Conservation (phyloP, 2,797 vertebrate species). For the Remorina albescens region DNA sequence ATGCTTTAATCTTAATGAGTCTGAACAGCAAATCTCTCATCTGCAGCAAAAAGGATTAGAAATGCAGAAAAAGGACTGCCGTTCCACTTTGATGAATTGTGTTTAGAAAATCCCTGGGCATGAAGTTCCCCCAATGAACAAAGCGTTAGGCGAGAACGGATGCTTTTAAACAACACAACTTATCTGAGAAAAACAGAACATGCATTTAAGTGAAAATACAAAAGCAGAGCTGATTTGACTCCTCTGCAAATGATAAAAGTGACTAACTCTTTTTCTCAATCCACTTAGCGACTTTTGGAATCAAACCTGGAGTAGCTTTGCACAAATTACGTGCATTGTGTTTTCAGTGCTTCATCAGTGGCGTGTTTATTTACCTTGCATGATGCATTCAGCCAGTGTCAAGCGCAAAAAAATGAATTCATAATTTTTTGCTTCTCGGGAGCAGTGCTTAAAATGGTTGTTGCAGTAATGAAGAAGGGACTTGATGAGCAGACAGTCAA, state of each 20-base stretch:
- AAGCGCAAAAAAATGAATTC: conserved; percentile 81
- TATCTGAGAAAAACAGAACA: conserved; percentile 89
- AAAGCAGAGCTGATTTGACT: conserved; percentile 85
- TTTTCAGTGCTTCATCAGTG: conserved; percentile 79
- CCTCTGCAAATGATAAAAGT: conserved; percentile 85
- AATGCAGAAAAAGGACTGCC: conserved; percentile 81
- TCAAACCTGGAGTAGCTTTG: conserved; percentile 85
- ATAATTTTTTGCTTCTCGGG: conserved; percentile 74
- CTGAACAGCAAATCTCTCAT: conserved; percentile 90
- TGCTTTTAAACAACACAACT: conserved; percentile 89
- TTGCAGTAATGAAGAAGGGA: conserved; percentile 75
- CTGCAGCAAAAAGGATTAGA: conserved; percentile 89
- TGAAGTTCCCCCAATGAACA: conserved; percentile 86
- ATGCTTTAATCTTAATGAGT: conserved; percentile 90
- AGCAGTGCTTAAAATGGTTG: conserved; percentile 70
- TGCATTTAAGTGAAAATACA: conserved; percentile 86
- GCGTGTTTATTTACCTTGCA: conserved; percentile 80
- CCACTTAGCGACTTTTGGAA: conserved; percentile 85
- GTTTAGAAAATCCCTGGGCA: conserved; percentile 88
- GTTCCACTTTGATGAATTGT: conserved; percentile 90
- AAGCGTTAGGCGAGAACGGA: conserved; percentile 81
- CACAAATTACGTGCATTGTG: conserved; percentile 87
- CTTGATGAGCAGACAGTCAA: conserved; percentile 79
- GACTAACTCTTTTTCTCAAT: conserved; percentile 84
- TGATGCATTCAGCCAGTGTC: conserved; percentile 77